Percentiles rank a stretch among this genome's conserved stretches.
Conservation (phyloP, 1,140 invertebrate genomes). For the Triops cancriformis region DNA sequence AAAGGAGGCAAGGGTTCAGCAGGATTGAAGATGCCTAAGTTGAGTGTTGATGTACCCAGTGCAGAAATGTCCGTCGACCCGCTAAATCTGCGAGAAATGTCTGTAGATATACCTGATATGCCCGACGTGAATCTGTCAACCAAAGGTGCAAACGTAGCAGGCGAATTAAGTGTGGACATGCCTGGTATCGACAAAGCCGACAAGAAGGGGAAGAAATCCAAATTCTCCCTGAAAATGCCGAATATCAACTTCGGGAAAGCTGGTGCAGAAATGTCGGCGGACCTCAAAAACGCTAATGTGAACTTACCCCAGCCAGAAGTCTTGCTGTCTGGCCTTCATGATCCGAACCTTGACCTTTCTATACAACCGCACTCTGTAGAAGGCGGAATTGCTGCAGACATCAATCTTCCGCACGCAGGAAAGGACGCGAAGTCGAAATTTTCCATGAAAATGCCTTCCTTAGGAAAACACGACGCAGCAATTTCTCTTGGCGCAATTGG, state of each 20-base stretch:
- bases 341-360: background rate
- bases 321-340: background rate
- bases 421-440: background rate
- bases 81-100: background rate
- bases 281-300: background rate
- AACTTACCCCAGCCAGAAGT: slow-evolving; percentile 1
- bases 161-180: background rate
- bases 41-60: background rate
- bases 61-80: background rate
- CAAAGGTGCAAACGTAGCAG: slow-evolving; percentile 14
- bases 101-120: background rate
- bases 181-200: background rate
- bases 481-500: background rate
- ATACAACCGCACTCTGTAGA: background rate
- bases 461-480: background rate
- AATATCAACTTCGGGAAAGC: slow-evolving; percentile 17
- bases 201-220: background rate
- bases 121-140: background rate
- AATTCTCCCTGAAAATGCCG: slow-evolving; percentile 23
- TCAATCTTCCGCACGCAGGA: background rate
- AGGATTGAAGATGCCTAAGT: background rate
- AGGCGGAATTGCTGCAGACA: background rate
- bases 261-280: background rate
- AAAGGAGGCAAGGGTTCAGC: background rate
- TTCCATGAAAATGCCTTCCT: background rate